Conservation (phyloP, 2,888 invertebrate species). For the Lacanobia oleracea region DNA sequence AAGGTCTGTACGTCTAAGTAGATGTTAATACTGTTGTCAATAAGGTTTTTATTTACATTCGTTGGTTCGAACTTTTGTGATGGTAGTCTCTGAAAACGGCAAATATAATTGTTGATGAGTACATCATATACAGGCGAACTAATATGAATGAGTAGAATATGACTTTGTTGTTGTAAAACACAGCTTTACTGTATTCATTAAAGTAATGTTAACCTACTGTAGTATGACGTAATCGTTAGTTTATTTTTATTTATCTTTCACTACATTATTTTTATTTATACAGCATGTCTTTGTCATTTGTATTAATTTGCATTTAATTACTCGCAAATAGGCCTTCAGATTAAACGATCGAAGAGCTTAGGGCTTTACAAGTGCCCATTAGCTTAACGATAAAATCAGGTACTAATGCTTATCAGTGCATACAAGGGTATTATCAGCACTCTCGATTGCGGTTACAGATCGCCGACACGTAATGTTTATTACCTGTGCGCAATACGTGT, state of each 20-base stretch:
- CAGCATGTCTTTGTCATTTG: conserved; percentile 22
- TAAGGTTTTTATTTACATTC: conserved; percentile 80
- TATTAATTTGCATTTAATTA: conserved; percentile 44
- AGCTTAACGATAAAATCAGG: conserved; percentile 48
- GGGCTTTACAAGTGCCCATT: conserved; percentile 48
- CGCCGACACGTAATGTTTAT: conserved; percentile 40
- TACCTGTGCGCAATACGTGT: conserved; percentile 85
- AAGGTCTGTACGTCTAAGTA: conserved; percentile 80
- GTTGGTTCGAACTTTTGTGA: conserved; percentile 76
- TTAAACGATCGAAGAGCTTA: conserved; percentile 32
- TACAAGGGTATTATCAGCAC: conserved; percentile 52
- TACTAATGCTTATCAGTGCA: conserved; percentile 57
- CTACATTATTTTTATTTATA: too few species aligned
- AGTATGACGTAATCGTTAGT: conserved; percentile 27
- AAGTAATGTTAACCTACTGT: conserved; percentile 16
- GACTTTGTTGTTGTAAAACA: conserved; percentile 13
- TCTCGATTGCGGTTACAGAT: conserved; percentile 42
- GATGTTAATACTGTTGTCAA: conserved; percentile 83
- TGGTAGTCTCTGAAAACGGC: conserved; percentile 76
- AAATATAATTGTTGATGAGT: not conserved
- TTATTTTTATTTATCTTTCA: conserved; percentile 41
- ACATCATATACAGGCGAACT: not conserved
- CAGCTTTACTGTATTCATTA: conserved; percentile 6
- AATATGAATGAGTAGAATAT: not conserved
- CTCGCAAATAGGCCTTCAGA: conserved; percentile 33